Base-by-base conservation (phyloP, 1,140 invertebrate genomes). In the Apis mellifera region DNA sequence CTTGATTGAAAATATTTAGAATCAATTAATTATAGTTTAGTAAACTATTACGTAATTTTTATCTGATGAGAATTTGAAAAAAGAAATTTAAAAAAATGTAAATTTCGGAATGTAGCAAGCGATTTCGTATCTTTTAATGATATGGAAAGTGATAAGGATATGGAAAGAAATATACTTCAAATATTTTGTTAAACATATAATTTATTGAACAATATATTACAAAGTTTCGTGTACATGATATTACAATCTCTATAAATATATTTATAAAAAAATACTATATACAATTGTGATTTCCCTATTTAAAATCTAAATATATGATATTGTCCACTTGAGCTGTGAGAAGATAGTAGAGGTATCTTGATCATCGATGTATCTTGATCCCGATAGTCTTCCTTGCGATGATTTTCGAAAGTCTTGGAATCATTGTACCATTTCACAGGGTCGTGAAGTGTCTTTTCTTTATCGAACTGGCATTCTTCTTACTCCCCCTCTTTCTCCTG, bases 401-500 rank as follows among this genome's bases (percentile, higher is more conserved):
- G 52, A n/a, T 59, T 68, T 64, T 54, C 69, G 48, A 74, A 74
- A 55, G 78, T 64, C 17, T 13, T 21, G 52, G 26, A 48, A 19
- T 57, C 9, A n/a, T n/a, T n/a, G 71, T 57, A 65, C 9, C 52
- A 50, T 65, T 74, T 42, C 62, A 1, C 60, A 57, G 48, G 52
- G 65, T 65, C 70, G n/a, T 32, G n/a, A n/a, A n/a, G 64, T 32
- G 60, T 71, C 26, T 54, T 26, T 69, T 26, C 57, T 82, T 50
- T 54, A 21, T 5, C 55, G 32, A 26, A 59, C 62, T 57, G 60
- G 42, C 42, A 52, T 75, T 52, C 71, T 19, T 52, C 71, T 9
- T 26, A 48, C 54, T 48, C 71, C 71, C 75, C 79, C 85, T 78
- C 75, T 71, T 76, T 68, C 60, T 57, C 65, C n/a, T 66, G 69